A percentile compares a stretch with the other conserved stretches of the same genome.
Evolutionary conservation across 2,888 invertebrate species (phyloP).

Genomic region (Sminthurides aquaticus): DNA sequence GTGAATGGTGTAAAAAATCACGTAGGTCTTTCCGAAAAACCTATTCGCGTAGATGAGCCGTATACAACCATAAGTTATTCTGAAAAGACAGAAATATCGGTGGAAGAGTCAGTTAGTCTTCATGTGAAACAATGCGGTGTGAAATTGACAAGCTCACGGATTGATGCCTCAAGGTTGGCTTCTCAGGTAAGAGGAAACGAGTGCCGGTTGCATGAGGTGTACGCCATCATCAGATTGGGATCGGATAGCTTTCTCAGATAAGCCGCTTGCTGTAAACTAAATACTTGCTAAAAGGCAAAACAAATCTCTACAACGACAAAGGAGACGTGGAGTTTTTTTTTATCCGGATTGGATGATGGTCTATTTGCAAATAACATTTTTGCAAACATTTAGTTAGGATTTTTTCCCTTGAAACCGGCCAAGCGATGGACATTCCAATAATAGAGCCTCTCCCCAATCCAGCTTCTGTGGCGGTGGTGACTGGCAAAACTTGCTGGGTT

Average conservation of each 20-base stretch:
- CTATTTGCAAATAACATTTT: constrained; percentile 3
- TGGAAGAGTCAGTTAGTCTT: constrained; percentile 19
- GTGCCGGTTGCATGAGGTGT: background rate
- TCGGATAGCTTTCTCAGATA: background rate
- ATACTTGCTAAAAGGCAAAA: no score
- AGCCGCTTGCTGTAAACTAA: background rate
- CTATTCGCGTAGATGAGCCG: background rate
- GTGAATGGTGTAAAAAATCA: constrained; percentile 5
- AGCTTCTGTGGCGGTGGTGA: background rate
- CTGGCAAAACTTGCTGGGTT: background rate
- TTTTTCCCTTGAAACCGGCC: background rate
- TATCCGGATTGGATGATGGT: no score
- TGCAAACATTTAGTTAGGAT: background rate
- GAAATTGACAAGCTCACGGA: constrained; percentile 13
- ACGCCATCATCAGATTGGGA: background rate
- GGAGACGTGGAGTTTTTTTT: no score
- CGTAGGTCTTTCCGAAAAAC: constrained; percentile 9
- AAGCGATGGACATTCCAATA: background rate
- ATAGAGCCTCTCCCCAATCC: background rate
- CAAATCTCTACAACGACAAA: no score
- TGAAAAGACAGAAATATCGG: constrained; percentile 21
- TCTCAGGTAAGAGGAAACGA: constrained; percentile 14
- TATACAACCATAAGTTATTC: constrained; percentile 15
- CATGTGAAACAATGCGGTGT: constrained; percentile 23
- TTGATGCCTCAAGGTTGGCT: constrained; percentile 19